Conservation (phyloP, 2,113 vertebrate species). For the Psephotus haematonotus region DNA sequence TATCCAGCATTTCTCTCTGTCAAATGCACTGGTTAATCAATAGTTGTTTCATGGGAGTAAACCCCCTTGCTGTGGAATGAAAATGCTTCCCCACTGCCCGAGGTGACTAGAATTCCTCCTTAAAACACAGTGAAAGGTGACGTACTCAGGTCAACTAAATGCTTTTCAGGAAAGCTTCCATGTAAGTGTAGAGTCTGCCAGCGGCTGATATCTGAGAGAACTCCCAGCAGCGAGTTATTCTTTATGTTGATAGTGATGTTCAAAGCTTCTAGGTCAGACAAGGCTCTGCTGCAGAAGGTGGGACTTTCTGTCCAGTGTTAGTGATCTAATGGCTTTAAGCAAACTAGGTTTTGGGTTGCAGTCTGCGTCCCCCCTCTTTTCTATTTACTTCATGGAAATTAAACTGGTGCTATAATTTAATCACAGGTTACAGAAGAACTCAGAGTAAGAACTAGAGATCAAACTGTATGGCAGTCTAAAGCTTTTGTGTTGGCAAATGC, state of each 20-base stretch:
- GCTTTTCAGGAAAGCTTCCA: background rate
- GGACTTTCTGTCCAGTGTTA: background rate
- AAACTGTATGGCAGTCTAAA: background rate
- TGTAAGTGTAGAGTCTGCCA: background rate
- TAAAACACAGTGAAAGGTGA: background rate
- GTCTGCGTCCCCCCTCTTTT: fast-evolving
- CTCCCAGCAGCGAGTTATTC: background rate
- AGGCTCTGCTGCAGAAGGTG: background rate
- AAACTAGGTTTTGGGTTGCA: background rate
- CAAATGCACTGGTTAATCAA: background rate
- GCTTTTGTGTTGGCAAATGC: background rate
- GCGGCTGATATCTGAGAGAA: background rate
- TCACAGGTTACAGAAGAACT: background rate
- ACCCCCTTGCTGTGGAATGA: background rate
- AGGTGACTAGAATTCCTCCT: background rate
- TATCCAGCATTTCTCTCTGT: background rate
- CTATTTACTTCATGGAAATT: background rate
- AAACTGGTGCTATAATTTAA: background rate
- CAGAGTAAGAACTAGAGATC: background rate
- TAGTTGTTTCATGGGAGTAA: background rate
- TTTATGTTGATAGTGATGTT: background rate
- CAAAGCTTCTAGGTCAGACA: background rate
- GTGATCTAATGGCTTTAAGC: background rate
- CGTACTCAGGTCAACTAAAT: background rate
- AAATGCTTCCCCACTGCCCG: background rate